Conservation (phyloP, 1,140 invertebrate genomes). For the Aphaenogaster rudis region DNA sequence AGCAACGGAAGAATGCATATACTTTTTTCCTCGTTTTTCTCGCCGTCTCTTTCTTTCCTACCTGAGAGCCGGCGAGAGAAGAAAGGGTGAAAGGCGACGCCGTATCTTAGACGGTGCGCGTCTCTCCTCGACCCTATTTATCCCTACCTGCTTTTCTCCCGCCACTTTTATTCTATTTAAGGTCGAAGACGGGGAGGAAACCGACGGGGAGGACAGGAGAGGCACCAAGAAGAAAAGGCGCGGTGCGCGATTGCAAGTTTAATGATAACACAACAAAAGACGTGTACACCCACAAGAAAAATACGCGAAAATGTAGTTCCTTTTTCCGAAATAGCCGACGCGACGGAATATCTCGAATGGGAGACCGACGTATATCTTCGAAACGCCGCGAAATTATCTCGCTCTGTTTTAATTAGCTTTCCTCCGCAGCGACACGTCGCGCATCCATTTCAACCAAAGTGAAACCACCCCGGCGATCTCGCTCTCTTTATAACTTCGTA, state of each 20-base stretch:
- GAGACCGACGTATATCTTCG: conserved; percentile 19
- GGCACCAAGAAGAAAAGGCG: conserved; percentile 30
- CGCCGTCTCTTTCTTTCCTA: conserved; percentile 21
- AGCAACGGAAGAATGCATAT: conserved; percentile 42
- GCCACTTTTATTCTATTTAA: conserved; percentile 56
- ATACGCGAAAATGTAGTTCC: background rate
- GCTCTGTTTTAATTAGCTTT: conserved; percentile 39
- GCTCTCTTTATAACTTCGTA: conserved; percentile 32
- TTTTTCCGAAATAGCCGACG: conserved; percentile 2
- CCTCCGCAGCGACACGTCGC: background rate
- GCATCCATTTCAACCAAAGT: conserved; percentile 30
- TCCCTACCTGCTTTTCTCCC: conserved; percentile 32
- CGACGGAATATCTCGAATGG: background rate
- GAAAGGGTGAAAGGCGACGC: conserved; percentile 46
- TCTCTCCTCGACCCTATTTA: conserved; percentile 35
- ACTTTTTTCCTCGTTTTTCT: conserved; percentile 24
- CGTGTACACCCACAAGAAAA: conserved; percentile 1
- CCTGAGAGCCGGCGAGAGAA: background rate
- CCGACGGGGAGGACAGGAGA: background rate
- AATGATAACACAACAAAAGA: conserved; percentile 53
- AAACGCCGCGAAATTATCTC: conserved; percentile 34
- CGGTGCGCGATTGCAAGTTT: conserved; percentile 46
- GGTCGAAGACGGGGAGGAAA: conserved; percentile 11
- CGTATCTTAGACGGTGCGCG: conserved; percentile 37
- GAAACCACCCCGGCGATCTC: background rate